phyloP scores from a whole-genome alignment of 2,797 vertebrate species.

The Neomorphus geoffroyi region DNA sequence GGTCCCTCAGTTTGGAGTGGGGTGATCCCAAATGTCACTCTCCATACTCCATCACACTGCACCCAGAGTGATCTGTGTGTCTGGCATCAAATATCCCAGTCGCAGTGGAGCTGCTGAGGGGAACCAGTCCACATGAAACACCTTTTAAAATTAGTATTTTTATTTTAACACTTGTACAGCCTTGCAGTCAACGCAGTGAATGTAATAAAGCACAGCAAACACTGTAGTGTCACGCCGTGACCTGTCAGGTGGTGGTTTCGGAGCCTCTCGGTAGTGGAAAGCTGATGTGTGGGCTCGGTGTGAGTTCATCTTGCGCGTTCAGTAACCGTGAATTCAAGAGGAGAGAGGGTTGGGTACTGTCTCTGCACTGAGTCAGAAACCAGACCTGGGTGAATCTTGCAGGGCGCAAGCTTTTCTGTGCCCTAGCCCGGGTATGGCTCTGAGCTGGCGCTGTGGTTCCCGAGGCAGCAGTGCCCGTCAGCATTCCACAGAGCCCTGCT shows the following conservation, averaged over 20 bases:
- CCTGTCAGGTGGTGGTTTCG: too few species aligned
- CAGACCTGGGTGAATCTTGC: too few species aligned
- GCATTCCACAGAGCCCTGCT: not conserved
- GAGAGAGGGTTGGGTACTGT: not conserved
- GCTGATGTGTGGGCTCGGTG: not conserved
- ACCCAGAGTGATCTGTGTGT: not conserved
- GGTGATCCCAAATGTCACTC: not conserved
- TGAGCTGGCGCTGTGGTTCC: not conserved
- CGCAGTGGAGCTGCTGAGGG: not conserved
- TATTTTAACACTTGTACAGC: too few species aligned
- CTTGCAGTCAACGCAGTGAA: not conserved
- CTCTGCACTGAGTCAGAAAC: not conserved
- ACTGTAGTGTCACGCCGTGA: accelerated
- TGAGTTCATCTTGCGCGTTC: not conserved
- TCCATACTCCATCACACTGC: not conserved
- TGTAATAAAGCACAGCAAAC: not conserved
- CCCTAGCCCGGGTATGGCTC: not conserved
- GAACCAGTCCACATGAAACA: not conserved
- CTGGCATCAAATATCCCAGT: not conserved
- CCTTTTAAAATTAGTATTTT: too few species aligned
- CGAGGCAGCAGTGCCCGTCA: accelerated
- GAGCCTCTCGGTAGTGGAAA: accelerated
- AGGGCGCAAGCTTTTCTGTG: accelerated
- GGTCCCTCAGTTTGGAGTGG: not conserved
- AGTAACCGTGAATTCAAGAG: not conserved